phyloP scores from a whole-genome alignment of 2,888 invertebrate genomes.

The Axea sp. region DNA sequence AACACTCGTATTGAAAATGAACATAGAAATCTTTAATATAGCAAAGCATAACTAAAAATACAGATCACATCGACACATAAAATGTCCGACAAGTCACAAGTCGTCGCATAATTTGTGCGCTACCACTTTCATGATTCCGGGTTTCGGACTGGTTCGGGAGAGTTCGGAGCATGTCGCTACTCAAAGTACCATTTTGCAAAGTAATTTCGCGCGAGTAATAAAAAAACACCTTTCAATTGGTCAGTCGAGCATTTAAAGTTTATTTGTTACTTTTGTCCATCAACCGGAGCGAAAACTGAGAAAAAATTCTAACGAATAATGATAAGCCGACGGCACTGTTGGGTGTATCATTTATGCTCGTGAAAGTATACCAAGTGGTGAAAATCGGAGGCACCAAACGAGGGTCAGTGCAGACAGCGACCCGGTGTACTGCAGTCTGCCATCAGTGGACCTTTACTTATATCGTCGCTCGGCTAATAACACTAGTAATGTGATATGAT shows the following conservation, averaged over 20 bases:
- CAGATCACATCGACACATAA: no score
- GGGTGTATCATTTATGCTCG: slow-evolving; percentile 2
- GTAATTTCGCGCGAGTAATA: slow-evolving; percentile 13
- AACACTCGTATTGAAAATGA: no score
- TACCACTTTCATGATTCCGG: slow-evolving; percentile 11
- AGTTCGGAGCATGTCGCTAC: slow-evolving; percentile 48
- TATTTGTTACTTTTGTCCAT: background rate
- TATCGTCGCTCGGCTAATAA: slow-evolving; percentile 79
- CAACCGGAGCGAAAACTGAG: background rate
- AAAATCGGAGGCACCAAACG: slow-evolving; percentile 61
- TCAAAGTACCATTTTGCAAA: slow-evolving; percentile 1
- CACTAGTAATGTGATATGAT: slow-evolving; percentile 79
- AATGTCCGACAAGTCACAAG: slow-evolving; percentile 10
- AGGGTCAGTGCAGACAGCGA: slow-evolving; percentile 78
- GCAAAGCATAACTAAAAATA: no score
- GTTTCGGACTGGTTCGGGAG: slow-evolving; percentile 46
- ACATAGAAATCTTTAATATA: no score
- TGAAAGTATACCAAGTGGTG: slow-evolving; percentile 8
- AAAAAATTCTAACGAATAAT: background rate
- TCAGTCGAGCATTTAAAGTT: background rate
- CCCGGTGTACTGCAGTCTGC: slow-evolving; percentile 77
- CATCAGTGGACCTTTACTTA: slow-evolving; percentile 78
- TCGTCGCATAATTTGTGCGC: slow-evolving; percentile 5
- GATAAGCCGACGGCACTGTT: background rate
- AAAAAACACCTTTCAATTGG: background rate